These are phyloP conservation scores for Rhagophthalmus giganteus DNA, from an alignment of 2,888 invertebrate species.

Conservation along the genomic window DNA sequence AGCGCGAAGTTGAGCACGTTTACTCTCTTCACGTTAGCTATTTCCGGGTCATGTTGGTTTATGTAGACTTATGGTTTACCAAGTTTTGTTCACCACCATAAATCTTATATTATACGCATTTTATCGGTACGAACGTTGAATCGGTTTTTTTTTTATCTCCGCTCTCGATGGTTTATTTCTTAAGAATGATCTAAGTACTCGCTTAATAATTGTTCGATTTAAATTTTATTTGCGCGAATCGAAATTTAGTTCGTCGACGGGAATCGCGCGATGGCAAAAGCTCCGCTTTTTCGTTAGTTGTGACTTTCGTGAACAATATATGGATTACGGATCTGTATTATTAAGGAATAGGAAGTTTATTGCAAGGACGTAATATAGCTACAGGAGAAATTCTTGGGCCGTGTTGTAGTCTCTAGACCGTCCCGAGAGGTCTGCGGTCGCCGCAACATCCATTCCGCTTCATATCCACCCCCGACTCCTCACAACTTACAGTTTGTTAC, in stretches of 20 bases:
- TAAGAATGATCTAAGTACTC: too few relatives aligned
- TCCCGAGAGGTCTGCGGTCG: slow-evolving; percentile 56
- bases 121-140: background rate
- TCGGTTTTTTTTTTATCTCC: background rate
- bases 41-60: slow-evolving; percentile 45
- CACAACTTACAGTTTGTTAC: slow-evolving; percentile 52
- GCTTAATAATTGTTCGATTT: too few relatives aligned
- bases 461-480: slow-evolving; percentile 45
- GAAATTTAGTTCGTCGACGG: too few relatives aligned
- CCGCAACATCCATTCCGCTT: slow-evolving; percentile 54
- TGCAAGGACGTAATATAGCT: slow-evolving; percentile 41
- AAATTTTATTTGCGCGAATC: too few relatives aligned
- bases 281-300: too few relatives aligned
- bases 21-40: slow-evolving; percentile 51
- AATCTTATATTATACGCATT: slow-evolving; percentile 5
- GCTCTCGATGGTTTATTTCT: too few relatives aligned
- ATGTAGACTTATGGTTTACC: slow-evolving; percentile 12
- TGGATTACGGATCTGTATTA: slow-evolving; percentile 35
- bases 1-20: slow-evolving; percentile 42
- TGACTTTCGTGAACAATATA: too few relatives aligned
- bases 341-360: slow-evolving; percentile 40
- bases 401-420: slow-evolving; percentile 48
- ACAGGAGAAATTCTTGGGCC: slow-evolving; percentile 52
- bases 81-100: slow-evolving; percentile 5
- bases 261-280: too few relatives aligned